Base-by-base conservation (phyloP, 2,888 invertebrate genomes). In the Drosophila pegasa region DNA sequence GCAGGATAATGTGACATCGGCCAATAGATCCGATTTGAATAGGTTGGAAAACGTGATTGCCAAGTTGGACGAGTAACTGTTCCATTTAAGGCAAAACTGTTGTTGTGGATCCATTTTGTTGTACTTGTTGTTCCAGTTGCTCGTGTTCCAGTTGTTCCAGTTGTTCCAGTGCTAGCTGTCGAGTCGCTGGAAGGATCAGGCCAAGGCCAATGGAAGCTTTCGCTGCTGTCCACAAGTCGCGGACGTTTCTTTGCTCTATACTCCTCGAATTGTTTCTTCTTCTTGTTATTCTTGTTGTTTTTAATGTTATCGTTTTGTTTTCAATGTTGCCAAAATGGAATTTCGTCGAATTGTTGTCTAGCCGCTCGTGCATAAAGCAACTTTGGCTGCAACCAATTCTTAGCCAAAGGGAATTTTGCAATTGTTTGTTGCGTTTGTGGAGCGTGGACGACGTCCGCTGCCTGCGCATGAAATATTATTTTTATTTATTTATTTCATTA, bases 71-170 rank as follows among this genome's bases (percentile, higher is more conserved):
- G 97, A 97, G 93, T 97, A 97, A 94, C 97, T 97, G 95, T 97
- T 97, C 97, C 97, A 97, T 95, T 97, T 97, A 91, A 97, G 95
- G 94, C 97, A 97, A 94, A 97, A 97, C 94, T 97, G 97, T 93
- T 97, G 97, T 94, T 97, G 97, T 93, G 96, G 95, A 95, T 97
- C 97, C 97, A 97, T 97, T 93, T 74, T 86, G 73, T 51, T 60
- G 65, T 72, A 55, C 45, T 61, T 41, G 22, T 27, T 41, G 43
- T 63, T 51, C 45, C 45, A 45, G 41, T 43, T 54, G 41, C 29
- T 45, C 43, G 43, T 43, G 8, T 9, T n/a, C 43, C 43, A 43
- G 22, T 57, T 64, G 47, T 25, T 43, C 10, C 38, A 31, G 25
- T 48, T 40, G 51, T 20, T 25, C 29, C 29, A 29, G 45, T 16